Percentiles rank a stretch among this genome's conserved stretches.
Conservation (phyloP, 2,797 vertebrate genomes). For the Aeoliscus strigatus region DNA sequence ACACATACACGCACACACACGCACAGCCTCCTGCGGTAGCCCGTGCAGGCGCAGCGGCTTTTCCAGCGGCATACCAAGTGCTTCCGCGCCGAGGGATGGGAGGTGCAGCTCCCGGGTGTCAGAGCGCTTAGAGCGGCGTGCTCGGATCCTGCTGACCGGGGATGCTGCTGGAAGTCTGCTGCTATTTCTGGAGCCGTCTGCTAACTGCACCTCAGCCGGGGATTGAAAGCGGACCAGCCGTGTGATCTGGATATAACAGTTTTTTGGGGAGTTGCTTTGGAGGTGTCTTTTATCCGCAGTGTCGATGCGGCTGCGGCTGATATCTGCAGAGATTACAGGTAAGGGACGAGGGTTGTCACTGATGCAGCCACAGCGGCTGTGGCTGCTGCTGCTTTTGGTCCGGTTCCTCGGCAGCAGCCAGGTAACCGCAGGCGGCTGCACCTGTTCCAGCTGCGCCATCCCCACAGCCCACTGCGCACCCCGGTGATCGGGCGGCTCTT, state of each 20-base stretch:
- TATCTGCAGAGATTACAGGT: conserved; percentile 83
- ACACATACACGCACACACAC: conserved; percentile 42
- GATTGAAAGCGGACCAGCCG: conserved; percentile 66
- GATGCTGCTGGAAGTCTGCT: conserved; percentile 66
- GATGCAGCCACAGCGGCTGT: conserved; percentile 22
- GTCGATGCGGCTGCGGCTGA: conserved; percentile 86
- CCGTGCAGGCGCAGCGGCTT: conserved; percentile 60
- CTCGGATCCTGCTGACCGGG: conserved; percentile 63
- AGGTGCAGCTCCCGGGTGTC: conserved; percentile 60
- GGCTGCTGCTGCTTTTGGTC: conserved; percentile 4
- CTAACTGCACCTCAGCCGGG: conserved; percentile 41
- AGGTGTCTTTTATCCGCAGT: conserved; percentile 88
- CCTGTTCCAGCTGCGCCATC: conserved; percentile 76
- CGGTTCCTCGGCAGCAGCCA: conserved; percentile 51
- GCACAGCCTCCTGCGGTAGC: conserved; percentile 74
- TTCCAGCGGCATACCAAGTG: conserved; percentile 64
- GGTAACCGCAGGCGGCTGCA: conserved; percentile 68
- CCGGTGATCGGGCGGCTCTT: conserved; percentile 29
- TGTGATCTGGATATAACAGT: conserved; percentile 68
- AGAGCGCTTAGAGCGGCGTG: conserved; percentile 63
- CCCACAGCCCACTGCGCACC: conserved; percentile 54
- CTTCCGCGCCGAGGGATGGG: conserved; percentile 67
- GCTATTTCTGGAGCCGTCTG: conserved; percentile 56
- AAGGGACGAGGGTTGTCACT: conserved; percentile 68
- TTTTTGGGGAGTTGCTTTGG: conserved; percentile 71